These are phyloP conservation scores for Andrena dorsata DNA, from an alignment of 2,888 invertebrate genomes.

Conservation along the genomic window DNA sequence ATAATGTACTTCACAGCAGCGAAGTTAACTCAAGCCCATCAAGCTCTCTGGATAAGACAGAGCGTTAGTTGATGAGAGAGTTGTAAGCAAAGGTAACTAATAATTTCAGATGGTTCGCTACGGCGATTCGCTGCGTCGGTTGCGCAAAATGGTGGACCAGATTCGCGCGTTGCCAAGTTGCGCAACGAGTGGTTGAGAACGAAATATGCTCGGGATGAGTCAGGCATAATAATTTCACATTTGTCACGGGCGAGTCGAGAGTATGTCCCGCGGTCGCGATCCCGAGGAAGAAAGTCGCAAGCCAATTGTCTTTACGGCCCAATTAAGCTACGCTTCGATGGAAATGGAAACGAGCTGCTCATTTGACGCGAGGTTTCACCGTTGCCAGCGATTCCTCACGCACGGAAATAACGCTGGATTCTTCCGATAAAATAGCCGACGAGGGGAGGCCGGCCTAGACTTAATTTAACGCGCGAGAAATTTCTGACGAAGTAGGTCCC, in stretches of 20 bases:
- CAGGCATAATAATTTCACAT: constrained; percentile 63
- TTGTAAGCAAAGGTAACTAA: background rate
- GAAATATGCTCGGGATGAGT: constrained; percentile 64
- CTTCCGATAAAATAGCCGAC: background rate
- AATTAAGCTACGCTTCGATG: constrained; percentile 9
- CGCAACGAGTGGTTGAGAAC: constrained; percentile 57
- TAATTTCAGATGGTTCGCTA: constrained; percentile 1
- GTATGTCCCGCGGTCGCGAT: background rate
- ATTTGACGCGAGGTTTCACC: background rate
- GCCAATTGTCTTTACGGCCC: constrained; percentile 42
- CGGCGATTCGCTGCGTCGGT: constrained; percentile 44
- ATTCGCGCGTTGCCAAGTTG: constrained; percentile 74
- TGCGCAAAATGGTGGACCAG: constrained; percentile 73
- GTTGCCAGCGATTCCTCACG: constrained; percentile 15
- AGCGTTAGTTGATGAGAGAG: background rate
- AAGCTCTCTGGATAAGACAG: background rate
- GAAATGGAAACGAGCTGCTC: background rate
- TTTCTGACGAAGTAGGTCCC: background rate
- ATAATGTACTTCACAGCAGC: too few species aligned
- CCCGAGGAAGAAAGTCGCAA: constrained; percentile 31
- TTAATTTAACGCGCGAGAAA: background rate
- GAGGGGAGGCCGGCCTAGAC: too few species aligned
- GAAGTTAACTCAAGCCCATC: too few species aligned
- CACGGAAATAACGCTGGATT: constrained; percentile 31
- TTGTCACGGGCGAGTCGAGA: constrained; percentile 3